Evolutionary conservation across 2,888 invertebrate species (phyloP), one percentile per base, ranked within the genome.

Genomic region (Polydrusus cervinus): DNA sequence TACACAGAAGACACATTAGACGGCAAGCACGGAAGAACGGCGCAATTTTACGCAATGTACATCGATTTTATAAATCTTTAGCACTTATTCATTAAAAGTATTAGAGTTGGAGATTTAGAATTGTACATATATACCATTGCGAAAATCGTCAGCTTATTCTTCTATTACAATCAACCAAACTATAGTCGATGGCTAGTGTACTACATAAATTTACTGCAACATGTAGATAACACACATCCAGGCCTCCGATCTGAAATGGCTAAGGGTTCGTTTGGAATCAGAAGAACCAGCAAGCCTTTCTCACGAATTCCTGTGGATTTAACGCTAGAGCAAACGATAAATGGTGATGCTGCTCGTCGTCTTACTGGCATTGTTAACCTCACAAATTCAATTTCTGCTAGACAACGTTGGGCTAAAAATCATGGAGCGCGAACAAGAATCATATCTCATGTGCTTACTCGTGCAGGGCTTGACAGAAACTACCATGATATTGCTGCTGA

Each of bases 261-360:
- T 2, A 71, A 66, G 18, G 75, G 81, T 68, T 73, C 71, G 69
- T 71, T 78, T 77, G 68, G 80, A 72, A 65, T 80, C 68, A 14
- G 70, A 71, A 72, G 72, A 76, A 78, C 76, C 20, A 13, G 25
- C 30, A 78, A 78, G 47, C 69, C 75, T 20, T 76, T 78, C 13
- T 70, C 71, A 1, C 7, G 66, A 64, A 49, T 49, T 7, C 78
- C 78, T 11, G 71, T 78, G 20, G 77, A 77, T 53, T 70, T 78
- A 47, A 74, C 68, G 7, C 68, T 78, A 34, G 77, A 77, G 34
- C 77, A 75, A 62, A 77, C 78, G 14, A 71, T 77, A 6, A 78
- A 77, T 65, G 77, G 45, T 14, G 78, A 79, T 43, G 78, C 77
- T 38, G 79, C 77, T 51, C 64, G 47, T 11, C 72, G 61, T 20